Evolutionary conservation across 2,888 invertebrate genomes (phyloP).

Genomic region (Cerastis rubricosa): DNA sequence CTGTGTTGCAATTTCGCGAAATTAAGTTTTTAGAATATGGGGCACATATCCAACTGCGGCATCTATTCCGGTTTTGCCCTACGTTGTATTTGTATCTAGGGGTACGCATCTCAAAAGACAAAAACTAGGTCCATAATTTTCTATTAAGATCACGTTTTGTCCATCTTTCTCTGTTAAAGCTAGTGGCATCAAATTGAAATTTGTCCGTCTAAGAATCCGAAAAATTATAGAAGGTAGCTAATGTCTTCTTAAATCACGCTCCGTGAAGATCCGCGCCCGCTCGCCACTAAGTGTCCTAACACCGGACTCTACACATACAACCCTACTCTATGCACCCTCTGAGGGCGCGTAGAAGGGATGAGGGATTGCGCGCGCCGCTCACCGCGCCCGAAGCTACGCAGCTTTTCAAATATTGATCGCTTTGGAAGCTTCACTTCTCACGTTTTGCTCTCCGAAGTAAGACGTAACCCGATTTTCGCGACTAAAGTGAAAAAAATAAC

Average conservation of each 20-base stretch:
- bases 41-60: too few species aligned
- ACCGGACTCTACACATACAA: neutral
- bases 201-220: neutral
- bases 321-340: neutral
- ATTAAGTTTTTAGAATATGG: too few species aligned
- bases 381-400: conserved; percentile 33
- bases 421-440: conserved; percentile 29
- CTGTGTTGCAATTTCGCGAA: too few species aligned
- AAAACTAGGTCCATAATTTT: neutral
- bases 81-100: neutral
- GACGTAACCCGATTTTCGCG: conserved; percentile 37
- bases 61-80: too few species aligned
- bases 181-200: neutral
- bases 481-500: neutral
- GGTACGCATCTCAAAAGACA: neutral
- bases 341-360: conserved; percentile 16
- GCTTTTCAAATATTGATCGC: conserved; percentile 49
- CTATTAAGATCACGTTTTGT: too few species aligned
- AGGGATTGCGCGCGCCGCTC: conserved; percentile 31
- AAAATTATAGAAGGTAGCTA: neutral
- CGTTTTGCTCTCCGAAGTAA: conserved; percentile 5
- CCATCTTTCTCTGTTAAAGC: too few species aligned
- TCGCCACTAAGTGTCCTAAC: neutral
- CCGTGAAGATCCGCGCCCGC: neutral
- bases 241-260: neutral